A percentile compares a stretch with the other conserved stretches of the same genome.
These are phyloP conservation scores for Acronicta psi DNA, from an alignment of 2,888 invertebrate genomes.

Conservation along the genomic window DNA sequence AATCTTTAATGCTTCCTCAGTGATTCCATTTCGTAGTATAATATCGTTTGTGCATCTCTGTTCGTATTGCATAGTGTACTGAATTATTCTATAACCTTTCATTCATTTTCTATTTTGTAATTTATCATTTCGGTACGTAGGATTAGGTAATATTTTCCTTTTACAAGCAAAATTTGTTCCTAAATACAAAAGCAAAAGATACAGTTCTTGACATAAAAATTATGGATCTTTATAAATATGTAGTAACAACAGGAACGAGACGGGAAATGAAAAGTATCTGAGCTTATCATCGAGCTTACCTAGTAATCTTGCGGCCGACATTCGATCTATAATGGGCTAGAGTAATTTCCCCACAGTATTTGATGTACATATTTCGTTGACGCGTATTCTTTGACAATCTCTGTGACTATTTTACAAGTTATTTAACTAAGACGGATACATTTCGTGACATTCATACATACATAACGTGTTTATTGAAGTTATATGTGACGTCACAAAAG, in stretches of 20 bases:
- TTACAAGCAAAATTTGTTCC: not conserved
- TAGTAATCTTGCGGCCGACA: conserved; percentile 1
- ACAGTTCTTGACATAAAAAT: too few species aligned
- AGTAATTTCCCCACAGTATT: not conserved
- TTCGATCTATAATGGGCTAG: not conserved
- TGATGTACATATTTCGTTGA: not conserved
- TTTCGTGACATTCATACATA: conserved; percentile 1
- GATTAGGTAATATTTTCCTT: not conserved
- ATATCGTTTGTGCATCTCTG: conserved; percentile 13
- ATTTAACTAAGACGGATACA: not conserved
- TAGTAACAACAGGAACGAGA: not conserved
- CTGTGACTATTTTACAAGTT: too few species aligned
- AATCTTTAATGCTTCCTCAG: conserved; percentile 14
- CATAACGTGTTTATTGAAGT: conserved; percentile 20
- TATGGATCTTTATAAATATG: not conserved
- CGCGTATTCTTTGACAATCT: not conserved
- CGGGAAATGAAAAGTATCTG: not conserved
- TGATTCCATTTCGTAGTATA: conserved; percentile 15
- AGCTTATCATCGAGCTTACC: conserved; percentile 5
- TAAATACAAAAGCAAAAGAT: not conserved
- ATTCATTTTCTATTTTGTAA: conserved; percentile 3
- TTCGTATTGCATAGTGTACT: conserved; percentile 3
- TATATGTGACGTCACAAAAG: conserved; percentile 18
- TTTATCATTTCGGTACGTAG: conserved; percentile 6
- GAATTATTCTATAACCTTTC: conserved; percentile 5